A percentile compares a stretch with the other conserved stretches of the same genome.
Evolutionary conservation across 2,797 vertebrate species (phyloP).

Genomic region (Yasuhikotakia modesta): DNA sequence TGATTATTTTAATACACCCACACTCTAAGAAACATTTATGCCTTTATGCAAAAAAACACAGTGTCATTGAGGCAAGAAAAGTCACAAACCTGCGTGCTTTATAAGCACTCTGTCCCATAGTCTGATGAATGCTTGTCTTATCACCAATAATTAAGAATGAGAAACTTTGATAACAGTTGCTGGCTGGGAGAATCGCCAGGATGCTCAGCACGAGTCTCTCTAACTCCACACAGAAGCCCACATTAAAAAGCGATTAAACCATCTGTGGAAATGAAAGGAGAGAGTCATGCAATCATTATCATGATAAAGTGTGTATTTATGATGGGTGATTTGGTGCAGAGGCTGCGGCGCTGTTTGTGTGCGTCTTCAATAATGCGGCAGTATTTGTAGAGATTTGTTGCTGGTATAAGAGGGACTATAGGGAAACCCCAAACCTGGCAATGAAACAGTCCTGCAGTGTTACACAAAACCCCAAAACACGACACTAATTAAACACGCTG

Average conservation of each 20-base stretch:
- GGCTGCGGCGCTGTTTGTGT: conserved; percentile 21
- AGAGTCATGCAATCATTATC: conserved; percentile 46
- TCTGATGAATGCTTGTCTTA: too few species aligned
- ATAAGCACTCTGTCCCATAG: too few species aligned
- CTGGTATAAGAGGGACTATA: conserved; percentile 30
- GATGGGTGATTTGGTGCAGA: conserved; percentile 41
- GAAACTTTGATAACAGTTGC: conserved; percentile 15
- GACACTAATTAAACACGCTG: conserved; percentile 25
- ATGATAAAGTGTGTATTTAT: conserved; percentile 55
- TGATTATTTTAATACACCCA: too few species aligned
- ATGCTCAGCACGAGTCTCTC: conserved; percentile 22
- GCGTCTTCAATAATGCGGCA: conserved; percentile 41
- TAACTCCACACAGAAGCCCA: conserved; percentile 45
- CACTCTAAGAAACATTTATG: too few species aligned
- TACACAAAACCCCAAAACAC: conserved; percentile 19
- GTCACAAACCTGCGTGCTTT: neutral
- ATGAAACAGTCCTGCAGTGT: conserved; percentile 27
- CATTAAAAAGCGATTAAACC: conserved; percentile 52
- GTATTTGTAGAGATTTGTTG: conserved; percentile 35
- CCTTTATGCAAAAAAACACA: too few species aligned
- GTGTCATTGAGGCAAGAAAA: too few species aligned
- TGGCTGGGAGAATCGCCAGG: conserved; percentile 9
- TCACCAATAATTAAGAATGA: neutral
- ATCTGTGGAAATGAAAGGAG: conserved; percentile 50
- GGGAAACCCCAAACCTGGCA: conserved; percentile 38